phyloP scores from a whole-genome alignment of 2,797 vertebrate species.

The Rachycentron canadum region DNA sequence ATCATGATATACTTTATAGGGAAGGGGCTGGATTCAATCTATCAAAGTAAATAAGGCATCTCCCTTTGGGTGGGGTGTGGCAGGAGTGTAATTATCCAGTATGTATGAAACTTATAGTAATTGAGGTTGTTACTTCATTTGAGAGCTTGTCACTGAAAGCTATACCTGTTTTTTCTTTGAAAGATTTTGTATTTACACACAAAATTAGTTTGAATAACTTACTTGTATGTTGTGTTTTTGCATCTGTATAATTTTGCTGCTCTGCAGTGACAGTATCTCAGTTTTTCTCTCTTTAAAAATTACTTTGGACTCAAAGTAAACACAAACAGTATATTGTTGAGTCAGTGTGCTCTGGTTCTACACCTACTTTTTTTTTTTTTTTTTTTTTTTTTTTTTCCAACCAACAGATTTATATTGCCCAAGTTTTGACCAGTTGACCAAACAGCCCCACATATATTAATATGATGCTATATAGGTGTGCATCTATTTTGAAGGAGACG shows the following conservation, averaged over 20 bases:
- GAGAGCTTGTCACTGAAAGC: neutral
- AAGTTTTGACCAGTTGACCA: constrained; percentile 25
- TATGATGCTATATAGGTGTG: constrained; percentile 47
- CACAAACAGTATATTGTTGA: neutral
- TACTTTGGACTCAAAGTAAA: neutral
- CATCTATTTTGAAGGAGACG: constrained; percentile 49
- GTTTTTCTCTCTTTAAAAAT: constrained; percentile 3
- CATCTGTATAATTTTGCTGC: neutral
- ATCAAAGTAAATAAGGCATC: constrained; percentile 6
- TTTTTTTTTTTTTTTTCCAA: no score
- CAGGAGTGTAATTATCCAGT: neutral
- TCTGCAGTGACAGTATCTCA: neutral
- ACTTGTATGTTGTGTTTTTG: neutral
- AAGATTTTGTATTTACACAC: neutral
- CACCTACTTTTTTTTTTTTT: constrained; percentile 5
- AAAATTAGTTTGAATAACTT: neutral
- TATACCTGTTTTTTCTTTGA: neutral
- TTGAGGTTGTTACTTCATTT: neutral
- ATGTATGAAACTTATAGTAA: neutral
- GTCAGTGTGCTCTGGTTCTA: neutral
- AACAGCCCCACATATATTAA: constrained; percentile 37
- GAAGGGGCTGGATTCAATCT: neutral
- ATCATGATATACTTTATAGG: neutral
- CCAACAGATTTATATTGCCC: constrained; percentile 28
- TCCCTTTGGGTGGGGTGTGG: neutral